These are phyloP conservation scores for Xylota sylvarum DNA, from an alignment of 2,888 invertebrate genomes.

Conservation along the genomic window DNA sequence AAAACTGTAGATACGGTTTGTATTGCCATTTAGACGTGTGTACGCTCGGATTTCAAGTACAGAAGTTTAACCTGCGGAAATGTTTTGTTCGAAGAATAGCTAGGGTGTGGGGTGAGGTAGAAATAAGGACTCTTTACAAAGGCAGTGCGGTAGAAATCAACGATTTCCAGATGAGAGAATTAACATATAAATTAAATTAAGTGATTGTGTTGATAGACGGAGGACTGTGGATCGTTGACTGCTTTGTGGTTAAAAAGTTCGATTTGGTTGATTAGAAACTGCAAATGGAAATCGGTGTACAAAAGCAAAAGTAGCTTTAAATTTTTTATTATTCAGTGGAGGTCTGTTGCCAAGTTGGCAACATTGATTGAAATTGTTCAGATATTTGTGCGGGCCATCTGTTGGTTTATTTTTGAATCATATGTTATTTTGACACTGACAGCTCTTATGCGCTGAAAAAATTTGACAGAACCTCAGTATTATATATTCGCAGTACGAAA, in stretches of 20 bases:
- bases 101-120: not conserved
- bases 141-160: constrained; percentile 24
- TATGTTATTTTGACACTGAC: too few relatives aligned
- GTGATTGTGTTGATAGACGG: constrained; percentile 20
- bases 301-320: not conserved
- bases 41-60: constrained; percentile 8
- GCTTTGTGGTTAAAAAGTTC: constrained; percentile 10
- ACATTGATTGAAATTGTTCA: too few relatives aligned
- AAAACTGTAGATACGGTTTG: constrained; percentile 14
- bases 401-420: too few relatives aligned
- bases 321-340: constrained; percentile 9
- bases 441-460: too few relatives aligned
- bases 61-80: constrained; percentile 13
- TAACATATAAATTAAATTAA: constrained; percentile 74
- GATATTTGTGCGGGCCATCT: too few relatives aligned
- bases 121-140: not conserved
- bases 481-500: too few relatives aligned
- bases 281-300: not conserved
- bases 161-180: constrained; percentile 66
- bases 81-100: not conserved
- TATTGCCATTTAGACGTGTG: not conserved
- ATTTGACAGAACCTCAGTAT: too few relatives aligned
- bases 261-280: constrained; percentile 9
- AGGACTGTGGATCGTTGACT: not conserved
- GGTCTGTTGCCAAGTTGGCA: not conserved